These are phyloP conservation scores for Sphecodes monilicornis DNA, from an alignment of 2,888 invertebrate species.

Conservation along the genomic window DNA sequence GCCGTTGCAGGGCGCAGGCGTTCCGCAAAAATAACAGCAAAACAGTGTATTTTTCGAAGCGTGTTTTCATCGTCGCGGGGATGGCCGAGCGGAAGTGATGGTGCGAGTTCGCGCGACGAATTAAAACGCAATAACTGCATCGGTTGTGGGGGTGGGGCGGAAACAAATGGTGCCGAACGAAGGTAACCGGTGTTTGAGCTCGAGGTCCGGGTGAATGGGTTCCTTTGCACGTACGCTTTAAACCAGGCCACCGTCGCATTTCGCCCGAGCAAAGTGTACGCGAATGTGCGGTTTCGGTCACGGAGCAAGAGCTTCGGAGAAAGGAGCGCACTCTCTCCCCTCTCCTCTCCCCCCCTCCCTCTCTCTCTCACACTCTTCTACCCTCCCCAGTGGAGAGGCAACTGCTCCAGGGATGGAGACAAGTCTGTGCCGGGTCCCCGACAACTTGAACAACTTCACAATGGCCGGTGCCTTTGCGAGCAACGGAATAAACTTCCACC, in stretches of 20 bases:
- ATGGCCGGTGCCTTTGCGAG: conserved; percentile 70
- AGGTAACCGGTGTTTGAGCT: conserved; percentile 32
- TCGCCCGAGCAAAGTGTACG: conserved; percentile 45
- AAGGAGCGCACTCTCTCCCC: neutral
- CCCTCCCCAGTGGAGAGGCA: neutral
- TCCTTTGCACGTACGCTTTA: conserved; percentile 36
- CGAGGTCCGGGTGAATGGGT: conserved; percentile 29
- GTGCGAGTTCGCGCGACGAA: conserved; percentile 9
- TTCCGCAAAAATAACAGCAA: neutral
- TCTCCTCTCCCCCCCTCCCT: neutral
- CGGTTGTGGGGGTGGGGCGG: neutral
- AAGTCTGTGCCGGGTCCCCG: conserved; percentile 49
- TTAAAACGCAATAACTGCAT: conserved; percentile 38
- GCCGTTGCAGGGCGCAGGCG: neutral
- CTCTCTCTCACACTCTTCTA: neutral
- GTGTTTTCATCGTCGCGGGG: neutral
- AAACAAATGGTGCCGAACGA: conserved; percentile 38
- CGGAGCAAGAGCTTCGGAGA: neutral
- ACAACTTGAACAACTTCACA: conserved; percentile 77
- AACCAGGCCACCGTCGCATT: conserved; percentile 51
- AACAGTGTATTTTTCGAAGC: conserved; percentile 4
- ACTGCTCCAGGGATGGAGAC: conserved; percentile 29
- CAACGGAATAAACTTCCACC: conserved; percentile 76
- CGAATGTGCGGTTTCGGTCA: conserved; percentile 59
- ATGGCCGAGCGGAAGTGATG: neutral